Percentiles rank a stretch among this genome's conserved stretches.
Conservation (phyloP, 2,888 invertebrate genomes). For the Aspidiotus rigidus region DNA sequence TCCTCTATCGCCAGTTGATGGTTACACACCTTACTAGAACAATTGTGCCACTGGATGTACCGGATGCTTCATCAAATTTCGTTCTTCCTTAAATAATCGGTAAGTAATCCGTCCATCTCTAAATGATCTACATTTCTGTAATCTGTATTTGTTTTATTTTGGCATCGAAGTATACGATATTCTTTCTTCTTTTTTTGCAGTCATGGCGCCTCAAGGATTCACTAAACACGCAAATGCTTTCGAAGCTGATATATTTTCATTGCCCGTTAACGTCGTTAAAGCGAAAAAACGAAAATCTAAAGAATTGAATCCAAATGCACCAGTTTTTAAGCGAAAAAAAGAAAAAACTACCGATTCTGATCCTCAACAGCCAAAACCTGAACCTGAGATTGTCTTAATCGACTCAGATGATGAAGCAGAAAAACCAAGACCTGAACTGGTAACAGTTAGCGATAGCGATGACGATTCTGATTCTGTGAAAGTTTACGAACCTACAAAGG, state of each 20-base stretch:
- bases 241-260: neutral
- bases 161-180: neutral
- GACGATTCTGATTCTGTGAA: neutral
- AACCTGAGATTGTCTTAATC: neutral
- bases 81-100: too few species aligned
- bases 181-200: neutral
- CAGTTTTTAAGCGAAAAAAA: too few species aligned
- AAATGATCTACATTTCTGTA: too few species aligned
- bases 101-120: too few species aligned
- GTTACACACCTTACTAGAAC: too few species aligned
- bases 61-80: too few species aligned
- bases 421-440: neutral
- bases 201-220: conserved; percentile 7
- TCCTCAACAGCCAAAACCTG: neutral
- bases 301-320: neutral
- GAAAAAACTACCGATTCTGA: neutral
- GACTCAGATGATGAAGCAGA: neutral
- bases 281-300: neutral
- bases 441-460: neutral
- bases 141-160: too few species aligned
- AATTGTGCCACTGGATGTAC: too few species aligned
- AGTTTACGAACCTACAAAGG: neutral
- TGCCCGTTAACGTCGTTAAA: neutral
- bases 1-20: too few species aligned
- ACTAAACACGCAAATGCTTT: neutral